Base-by-base conservation (phyloP, 2,113 vertebrate species). In the Dryoscopus gambensis region DNA sequence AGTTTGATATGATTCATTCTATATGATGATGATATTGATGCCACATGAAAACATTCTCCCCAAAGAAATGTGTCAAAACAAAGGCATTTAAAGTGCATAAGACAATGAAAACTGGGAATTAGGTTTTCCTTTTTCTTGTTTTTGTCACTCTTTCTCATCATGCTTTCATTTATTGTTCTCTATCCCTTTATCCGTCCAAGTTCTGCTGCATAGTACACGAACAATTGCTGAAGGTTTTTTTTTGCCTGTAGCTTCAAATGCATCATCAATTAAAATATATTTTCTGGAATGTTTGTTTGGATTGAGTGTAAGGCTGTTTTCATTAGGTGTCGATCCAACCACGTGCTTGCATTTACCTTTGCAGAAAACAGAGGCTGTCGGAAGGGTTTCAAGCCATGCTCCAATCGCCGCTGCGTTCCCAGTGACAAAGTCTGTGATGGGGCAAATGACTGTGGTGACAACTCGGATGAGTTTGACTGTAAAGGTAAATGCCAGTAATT, bases 311-410 rank as follows among this genome's bases (percentile, higher is more conserved):
- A 47, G 22, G 22, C 23, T 65, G 9, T 47, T 94, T 78, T 15
- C 49, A 2, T 33, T 59, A 19, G 33, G 4, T 46, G 40, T 24
- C 27, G 37, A n/a, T 90, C 9, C 44, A 81, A 14, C 52, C 5
- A 2, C 11, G 16, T 77, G 11, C 84, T 67, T 57, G 39, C 27
- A 3, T 92, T 75, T 81, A 42, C 47, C 86, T 83, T 94, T 62
- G 60, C 97, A 99, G 99, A 99, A 97, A 99, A 99, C 81, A 98
- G 99, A 96, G 99, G 97, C 94, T 99, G 99, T 85, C 97, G 98
- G 57, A 98, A 97, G 84, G 99, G 99, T 42, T 99, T 99, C 89
- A 98, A 98, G 69, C 97, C 98, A 1, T 99, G 99, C 94, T 98
- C 98, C 94, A 99, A 99, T 93, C 98, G 97, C 7, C 98, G 99